These are phyloP conservation scores for Meriones unguiculatus DNA, from an alignment of 2,113 vertebrate genomes.

Conservation along the genomic window DNA sequence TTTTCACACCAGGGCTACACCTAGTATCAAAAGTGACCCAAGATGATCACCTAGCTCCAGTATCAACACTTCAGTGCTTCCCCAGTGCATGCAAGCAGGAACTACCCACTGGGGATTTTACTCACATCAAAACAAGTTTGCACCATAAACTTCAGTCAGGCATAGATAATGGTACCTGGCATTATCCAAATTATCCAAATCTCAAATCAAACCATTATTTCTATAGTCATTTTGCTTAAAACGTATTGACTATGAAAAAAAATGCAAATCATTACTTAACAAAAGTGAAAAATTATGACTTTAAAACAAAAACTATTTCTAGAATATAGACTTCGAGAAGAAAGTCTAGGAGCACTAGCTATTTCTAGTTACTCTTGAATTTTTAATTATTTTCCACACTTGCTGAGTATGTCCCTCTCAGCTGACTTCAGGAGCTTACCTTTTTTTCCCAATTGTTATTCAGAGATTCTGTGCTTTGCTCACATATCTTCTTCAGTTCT, in stretches of 20 bases:
- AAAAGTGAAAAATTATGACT: conserved; percentile 44
- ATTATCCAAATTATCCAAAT: conserved; percentile 24
- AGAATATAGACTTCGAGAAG: conserved; percentile 1
- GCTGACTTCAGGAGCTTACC: conserved; percentile 84
- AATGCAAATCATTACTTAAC: conserved; percentile 11
- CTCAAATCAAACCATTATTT: background rate
- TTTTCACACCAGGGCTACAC: background rate
- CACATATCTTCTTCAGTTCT: conserved; percentile 95
- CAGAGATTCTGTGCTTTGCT: conserved; percentile 92
- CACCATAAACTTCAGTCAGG: background rate
- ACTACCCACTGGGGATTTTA: background rate
- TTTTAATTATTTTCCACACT: background rate
- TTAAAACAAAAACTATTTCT: conserved; percentile 44
- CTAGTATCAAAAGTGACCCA: background rate
- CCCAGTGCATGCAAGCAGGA: background rate
- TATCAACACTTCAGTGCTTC: background rate
- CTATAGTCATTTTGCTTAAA: conserved; percentile 24
- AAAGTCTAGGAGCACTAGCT: background rate
- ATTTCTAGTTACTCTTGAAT: background rate
- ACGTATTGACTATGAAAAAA: background rate
- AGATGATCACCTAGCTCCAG: background rate
- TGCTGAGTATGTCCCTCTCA: background rate
- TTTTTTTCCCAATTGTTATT: conserved; percentile 97
- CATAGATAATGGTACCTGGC: background rate
- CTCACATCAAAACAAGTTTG: background rate